Conservation (phyloP, 2,888 invertebrate genomes). For the Drosophila seclusa region DNA sequence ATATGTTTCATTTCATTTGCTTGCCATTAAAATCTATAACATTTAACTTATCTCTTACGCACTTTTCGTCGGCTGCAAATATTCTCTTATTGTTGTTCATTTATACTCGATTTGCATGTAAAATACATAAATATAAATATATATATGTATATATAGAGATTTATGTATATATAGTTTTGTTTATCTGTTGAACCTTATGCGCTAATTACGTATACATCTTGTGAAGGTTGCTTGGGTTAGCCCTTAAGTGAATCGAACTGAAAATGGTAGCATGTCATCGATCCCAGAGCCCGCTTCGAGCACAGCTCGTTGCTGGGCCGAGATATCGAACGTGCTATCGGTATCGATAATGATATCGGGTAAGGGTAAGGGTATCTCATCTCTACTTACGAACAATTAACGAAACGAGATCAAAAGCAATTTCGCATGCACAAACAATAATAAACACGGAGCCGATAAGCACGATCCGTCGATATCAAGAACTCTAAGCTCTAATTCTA, state of each 20-base stretch:
- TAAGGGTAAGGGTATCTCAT: slow-evolving; percentile 27
- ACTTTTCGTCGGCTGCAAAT: slow-evolving; percentile 56
- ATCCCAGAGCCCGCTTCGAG: slow-evolving; percentile 42
- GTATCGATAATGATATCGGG: slow-evolving; percentile 30
- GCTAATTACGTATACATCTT: slow-evolving; percentile 85
- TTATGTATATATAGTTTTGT: slow-evolving; percentile 53
- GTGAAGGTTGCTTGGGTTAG: slow-evolving; percentile 77
- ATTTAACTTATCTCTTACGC: slow-evolving; percentile 75
- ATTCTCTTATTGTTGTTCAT: slow-evolving; percentile 69
- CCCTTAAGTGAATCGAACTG: slow-evolving; percentile 61
- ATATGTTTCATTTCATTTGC: slow-evolving; percentile 46
- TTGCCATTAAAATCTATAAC: slow-evolving; percentile 76
- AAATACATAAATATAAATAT: slow-evolving; percentile 73
- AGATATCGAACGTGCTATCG: slow-evolving; percentile 30
- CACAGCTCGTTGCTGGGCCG: slow-evolving; percentile 64
- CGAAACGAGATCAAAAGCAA: slow-evolving; percentile 75
- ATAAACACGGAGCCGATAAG: slow-evolving; percentile 1
- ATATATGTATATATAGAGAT: slow-evolving; percentile 35
- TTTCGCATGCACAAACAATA: slow-evolving; percentile 50
- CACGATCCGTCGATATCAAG: slow-evolving; percentile 28
- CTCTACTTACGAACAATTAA: slow-evolving; percentile 66
- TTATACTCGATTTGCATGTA: slow-evolving; percentile 55
- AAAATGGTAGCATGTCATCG: slow-evolving; percentile 26
- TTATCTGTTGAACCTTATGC: slow-evolving; percentile 72
- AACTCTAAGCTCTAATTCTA: slow-evolving; percentile 48